phyloP scores from a whole-genome alignment of 2,888 invertebrate genomes.

The Bombylius discolor region DNA sequence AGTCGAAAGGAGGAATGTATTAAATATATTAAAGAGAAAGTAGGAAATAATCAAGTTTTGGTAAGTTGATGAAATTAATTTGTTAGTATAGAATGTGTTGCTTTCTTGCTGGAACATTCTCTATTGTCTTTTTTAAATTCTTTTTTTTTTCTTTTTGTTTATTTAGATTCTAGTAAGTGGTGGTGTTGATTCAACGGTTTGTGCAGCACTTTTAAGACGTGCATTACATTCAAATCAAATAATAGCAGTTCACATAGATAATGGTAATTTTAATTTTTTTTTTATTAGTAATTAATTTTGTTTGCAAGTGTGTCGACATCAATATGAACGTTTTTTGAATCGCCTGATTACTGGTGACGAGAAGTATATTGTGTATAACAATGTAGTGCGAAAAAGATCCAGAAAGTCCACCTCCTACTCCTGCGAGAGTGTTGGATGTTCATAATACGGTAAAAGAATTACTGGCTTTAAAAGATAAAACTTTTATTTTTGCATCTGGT shows the following conservation, averaged over 20 bases:
- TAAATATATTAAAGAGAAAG: constrained; percentile 78
- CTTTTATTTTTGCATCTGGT: no score
- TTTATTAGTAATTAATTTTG: not conserved
- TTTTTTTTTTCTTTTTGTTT: not conserved
- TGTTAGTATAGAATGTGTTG: not conserved
- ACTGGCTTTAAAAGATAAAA: no score
- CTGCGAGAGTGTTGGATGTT: no score
- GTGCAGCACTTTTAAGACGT: constrained; percentile 85
- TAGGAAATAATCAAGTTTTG: constrained; percentile 84
- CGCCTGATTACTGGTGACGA: no score
- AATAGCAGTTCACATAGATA: constrained; percentile 94
- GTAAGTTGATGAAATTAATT: constrained; percentile 41
- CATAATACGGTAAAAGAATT: no score
- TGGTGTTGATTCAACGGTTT: constrained; percentile 99
- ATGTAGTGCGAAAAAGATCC: no score
- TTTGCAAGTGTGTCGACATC: no score
- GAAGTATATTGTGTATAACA: no score
- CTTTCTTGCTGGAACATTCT: not conserved
- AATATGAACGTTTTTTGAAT: no score
- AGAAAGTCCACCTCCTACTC: no score
- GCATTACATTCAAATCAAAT: constrained; percentile 83
- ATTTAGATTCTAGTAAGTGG: constrained; percentile 82
- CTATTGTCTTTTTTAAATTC: no score
- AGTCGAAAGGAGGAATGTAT: constrained; percentile 82
- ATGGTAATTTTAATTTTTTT: constrained; percentile 46